A percentile compares a stretch with the other conserved stretches of the same genome.
Evolutionary conservation across 2,888 invertebrate species (phyloP).

Genomic region (Mellilla xanthometata): DNA sequence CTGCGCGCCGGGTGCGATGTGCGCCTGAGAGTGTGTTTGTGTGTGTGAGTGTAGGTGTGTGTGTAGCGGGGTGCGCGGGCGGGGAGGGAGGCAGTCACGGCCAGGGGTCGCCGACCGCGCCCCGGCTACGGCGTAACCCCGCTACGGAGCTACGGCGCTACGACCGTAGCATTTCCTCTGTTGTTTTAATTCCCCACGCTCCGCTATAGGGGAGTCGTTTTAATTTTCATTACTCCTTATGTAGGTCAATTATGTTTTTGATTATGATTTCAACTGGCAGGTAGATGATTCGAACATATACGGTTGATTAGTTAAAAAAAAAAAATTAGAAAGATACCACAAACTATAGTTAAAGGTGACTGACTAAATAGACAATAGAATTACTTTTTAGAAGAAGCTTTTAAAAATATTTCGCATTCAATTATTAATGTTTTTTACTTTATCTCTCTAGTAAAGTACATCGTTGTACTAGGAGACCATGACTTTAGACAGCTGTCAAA

Average conservation of each 20-base stretch:
- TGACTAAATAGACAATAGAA: too few relatives aligned
- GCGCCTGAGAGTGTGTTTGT: conserved; percentile 44
- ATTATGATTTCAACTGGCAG: neutral
- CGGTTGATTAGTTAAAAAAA: too few relatives aligned
- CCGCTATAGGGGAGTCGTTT: neutral
- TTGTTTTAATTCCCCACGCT: conserved; percentile 53
- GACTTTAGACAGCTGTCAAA: too few relatives aligned
- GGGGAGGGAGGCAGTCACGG: conserved; percentile 54
- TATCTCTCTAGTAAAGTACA: too few relatives aligned
- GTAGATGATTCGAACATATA: too few relatives aligned
- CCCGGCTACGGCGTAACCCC: conserved; percentile 76
- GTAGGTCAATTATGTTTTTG: conserved; percentile 52
- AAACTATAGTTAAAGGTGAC: too few relatives aligned
- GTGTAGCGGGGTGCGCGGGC: conserved; percentile 28
- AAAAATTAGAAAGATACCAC: too few relatives aligned
- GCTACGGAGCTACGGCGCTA: conserved; percentile 69
- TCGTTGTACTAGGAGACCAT: too few relatives aligned
- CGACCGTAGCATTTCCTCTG: conserved; percentile 64
- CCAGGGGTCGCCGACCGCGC: conserved; percentile 82
- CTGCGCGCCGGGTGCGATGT: conserved; percentile 46
- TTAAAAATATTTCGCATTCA: too few relatives aligned
- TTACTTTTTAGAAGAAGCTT: too few relatives aligned
- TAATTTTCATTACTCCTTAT: conserved; percentile 52
- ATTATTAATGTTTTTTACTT: too few relatives aligned
- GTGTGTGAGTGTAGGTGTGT: conserved; percentile 14